These are phyloP conservation scores for Hipposideros armiger DNA, from an alignment of 2,113 vertebrate genomes.

Conservation along the genomic window DNA sequence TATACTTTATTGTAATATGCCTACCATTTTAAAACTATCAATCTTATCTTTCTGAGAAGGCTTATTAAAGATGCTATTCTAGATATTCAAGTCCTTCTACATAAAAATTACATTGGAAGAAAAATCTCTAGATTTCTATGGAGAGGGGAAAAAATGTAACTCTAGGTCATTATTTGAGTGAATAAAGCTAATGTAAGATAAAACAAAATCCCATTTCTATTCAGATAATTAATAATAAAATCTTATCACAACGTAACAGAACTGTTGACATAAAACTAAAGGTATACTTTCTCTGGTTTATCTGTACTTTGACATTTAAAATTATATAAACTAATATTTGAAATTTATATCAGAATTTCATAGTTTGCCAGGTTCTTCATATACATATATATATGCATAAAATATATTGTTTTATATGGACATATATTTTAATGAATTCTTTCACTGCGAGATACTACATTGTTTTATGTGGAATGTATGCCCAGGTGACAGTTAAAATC, in stretches of 20 bases:
- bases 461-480: not conserved
- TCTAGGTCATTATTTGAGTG: not conserved
- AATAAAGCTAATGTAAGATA: not conserved
- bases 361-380: not conserved
- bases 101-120: not conserved
- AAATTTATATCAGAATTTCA: not conserved
- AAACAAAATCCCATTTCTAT: not conserved
- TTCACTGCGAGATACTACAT: not conserved
- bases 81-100: not conserved
- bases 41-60: not conserved
- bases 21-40: not conserved
- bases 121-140: not conserved
- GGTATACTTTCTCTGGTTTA: not conserved
- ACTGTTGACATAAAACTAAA: conserved; percentile 1
- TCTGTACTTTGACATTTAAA: not conserved
- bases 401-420: not conserved
- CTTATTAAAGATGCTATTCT: not conserved
- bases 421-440: not conserved
- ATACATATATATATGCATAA: not conserved
- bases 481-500: not conserved
- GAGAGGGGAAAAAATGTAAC: not conserved
- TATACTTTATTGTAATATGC: not conserved
- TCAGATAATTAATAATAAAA: not conserved
- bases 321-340: conserved; percentile 1
- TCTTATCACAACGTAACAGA: not conserved